Evolutionary conservation across 2,113 vertebrate genomes (phyloP).

Genomic region (Cyprinodon tularosa): DNA sequence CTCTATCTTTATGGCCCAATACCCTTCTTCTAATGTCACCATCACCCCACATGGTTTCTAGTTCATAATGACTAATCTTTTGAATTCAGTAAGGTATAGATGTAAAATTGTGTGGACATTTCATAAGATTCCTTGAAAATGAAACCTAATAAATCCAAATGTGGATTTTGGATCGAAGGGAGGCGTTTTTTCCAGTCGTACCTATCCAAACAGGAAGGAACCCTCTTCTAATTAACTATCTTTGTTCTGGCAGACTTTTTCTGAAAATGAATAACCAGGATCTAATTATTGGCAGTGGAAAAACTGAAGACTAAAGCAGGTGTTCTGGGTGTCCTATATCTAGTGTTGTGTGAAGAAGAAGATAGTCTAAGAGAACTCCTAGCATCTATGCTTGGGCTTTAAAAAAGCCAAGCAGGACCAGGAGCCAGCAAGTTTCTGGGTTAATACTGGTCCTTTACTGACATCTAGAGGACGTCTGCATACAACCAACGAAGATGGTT

Average conservation of each 20-base stretch:
- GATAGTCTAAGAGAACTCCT: no score
- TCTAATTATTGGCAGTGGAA: not conserved
- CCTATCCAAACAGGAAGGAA: not conserved
- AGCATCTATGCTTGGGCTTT: no score
- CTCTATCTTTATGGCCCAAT: no score
- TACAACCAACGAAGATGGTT: not conserved
- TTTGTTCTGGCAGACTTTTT: not conserved
- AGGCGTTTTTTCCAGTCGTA: not conserved
- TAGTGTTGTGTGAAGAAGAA: not conserved
- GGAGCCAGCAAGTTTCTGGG: not conserved
- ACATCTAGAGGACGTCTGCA: constrained; percentile 50
- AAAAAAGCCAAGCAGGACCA: not conserved
- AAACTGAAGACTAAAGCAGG: not conserved
- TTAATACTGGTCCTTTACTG: constrained; percentile 23
- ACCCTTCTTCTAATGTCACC: no score
- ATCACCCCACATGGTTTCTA: no score
- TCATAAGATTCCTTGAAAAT: no score
- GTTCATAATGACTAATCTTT: no score
- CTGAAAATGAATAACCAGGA: no score
- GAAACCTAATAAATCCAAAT: not conserved
- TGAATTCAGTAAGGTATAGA: no score
- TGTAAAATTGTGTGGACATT: no score
- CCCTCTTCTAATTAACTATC: not conserved
- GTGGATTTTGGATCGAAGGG: constrained; percentile 2
- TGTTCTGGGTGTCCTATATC: not conserved